Base-by-base conservation (phyloP, 2,888 invertebrate species). In the Amaurobius ferox region DNA sequence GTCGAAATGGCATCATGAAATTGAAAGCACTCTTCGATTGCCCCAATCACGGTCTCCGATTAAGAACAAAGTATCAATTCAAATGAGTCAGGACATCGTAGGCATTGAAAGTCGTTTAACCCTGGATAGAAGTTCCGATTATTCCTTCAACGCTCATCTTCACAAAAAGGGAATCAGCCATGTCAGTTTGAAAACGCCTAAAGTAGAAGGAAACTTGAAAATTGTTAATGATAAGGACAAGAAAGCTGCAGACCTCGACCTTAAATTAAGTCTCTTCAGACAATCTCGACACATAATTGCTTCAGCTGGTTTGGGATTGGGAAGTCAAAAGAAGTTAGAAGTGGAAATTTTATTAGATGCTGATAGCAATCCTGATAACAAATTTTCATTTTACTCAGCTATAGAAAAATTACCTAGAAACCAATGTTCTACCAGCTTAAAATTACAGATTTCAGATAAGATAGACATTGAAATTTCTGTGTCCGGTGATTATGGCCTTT, bases 11-110 rank as follows among this genome's bases (percentile, higher is more conserved):
- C 79, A 87, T 26, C 81, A 86, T 67, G 81, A 88, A 66, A 28
- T 88, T 35, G 88, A 88, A 29, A 55, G 68, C 11, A 40, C 67
- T 29, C 26, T 88, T 9, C 66, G 55, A 77, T 29, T 72, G 13
- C 79, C 87, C 1, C 40, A 32, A 13, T 26, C 32, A 7, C 28
- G 11, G 6, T 66, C 28, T 66, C 79, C 74, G n/a, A 71, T 83
- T 19, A 70, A 76, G 32, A 76, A 80, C 40, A 77, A 81, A 77
- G 81, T 66, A 11, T 71, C 81, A 1, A 26, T 86, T 16, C 2
- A 48, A 35, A 13, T 81, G 23, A 71, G 19, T 1, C 16, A 19
- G 30, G 32, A 77, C 23, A 68, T 66, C n/a, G 29, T 78, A 16
- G 73, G 62, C 3, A 61, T 87, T 73, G 80, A 70, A 39, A 66